These are phyloP conservation scores for Rhagoletis pomonella DNA, from an alignment of 1,140 invertebrate species.

Conservation along the genomic window DNA sequence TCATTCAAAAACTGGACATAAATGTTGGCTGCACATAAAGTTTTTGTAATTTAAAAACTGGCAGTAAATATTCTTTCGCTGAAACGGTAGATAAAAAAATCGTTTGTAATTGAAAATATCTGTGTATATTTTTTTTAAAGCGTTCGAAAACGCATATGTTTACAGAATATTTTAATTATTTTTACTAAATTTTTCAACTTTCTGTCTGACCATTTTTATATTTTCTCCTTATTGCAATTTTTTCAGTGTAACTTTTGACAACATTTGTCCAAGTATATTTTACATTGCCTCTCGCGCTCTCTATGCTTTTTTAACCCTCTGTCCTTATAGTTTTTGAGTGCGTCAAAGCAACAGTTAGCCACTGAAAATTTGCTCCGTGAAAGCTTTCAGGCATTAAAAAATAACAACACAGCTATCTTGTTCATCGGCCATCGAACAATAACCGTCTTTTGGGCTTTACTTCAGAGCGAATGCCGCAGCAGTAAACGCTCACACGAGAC, in stretches of 20 bases:
- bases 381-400: neutral
- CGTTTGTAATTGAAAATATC: too few species aligned
- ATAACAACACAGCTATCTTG: too few species aligned
- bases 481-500: neutral
- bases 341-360: conserved; percentile 32
- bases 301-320: neutral
- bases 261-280: too few species aligned
- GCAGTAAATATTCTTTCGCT: too few species aligned
- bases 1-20: too few species aligned
- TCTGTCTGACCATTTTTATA: neutral
- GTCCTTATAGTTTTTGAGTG: neutral
- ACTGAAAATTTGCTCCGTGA: neutral
- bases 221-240: too few species aligned
- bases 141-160: too few species aligned
- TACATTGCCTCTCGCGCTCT: neutral
- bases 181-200: neutral
- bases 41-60: too few species aligned
- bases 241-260: neutral
- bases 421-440: neutral
- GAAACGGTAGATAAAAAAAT: too few species aligned
- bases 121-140: too few species aligned
- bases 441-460: neutral
- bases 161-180: neutral
- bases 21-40: too few species aligned
- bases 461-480: neutral